Evolutionary conservation across 2,797 vertebrate species (phyloP).

Genomic region (Aythya fuligula): DNA sequence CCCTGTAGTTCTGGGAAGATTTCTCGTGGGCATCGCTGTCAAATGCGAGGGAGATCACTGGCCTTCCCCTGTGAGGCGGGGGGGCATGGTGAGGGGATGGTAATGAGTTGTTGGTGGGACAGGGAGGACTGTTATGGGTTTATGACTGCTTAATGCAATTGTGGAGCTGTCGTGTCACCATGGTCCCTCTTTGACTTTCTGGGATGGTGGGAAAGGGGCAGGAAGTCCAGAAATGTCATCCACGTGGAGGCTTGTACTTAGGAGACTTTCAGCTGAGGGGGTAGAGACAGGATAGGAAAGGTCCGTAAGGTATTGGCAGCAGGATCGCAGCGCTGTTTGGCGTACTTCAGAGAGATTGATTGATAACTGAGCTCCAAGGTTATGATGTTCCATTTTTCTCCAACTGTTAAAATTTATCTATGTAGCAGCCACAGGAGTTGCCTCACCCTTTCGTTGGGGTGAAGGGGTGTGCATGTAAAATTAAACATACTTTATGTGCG

Average conservation of each 20-base stretch:
- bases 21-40: not conserved
- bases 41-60: accelerated
- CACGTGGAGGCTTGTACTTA: not conserved
- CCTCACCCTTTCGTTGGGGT: not conserved
- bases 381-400: not conserved
- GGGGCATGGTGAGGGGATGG: not conserved
- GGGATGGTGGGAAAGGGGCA: not conserved
- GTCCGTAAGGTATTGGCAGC: not conserved
- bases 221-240: not conserved
- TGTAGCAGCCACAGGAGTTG: not conserved
- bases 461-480: not conserved
- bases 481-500: not conserved
- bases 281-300: not conserved
- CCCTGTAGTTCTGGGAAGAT: accelerated
- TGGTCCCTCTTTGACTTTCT: not conserved
- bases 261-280: not conserved
- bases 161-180: accelerated
- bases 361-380: not conserved
- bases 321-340: not conserved
- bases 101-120: not conserved
- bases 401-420: not conserved
- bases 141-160: not conserved
- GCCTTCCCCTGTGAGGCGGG: not conserved
- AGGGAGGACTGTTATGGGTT: not conserved
- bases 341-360: not conserved